Percentiles rank a stretch among this genome's conserved stretches.
Conservation (phyloP, 2,797 vertebrate genomes). For the Todus mexicanus region DNA sequence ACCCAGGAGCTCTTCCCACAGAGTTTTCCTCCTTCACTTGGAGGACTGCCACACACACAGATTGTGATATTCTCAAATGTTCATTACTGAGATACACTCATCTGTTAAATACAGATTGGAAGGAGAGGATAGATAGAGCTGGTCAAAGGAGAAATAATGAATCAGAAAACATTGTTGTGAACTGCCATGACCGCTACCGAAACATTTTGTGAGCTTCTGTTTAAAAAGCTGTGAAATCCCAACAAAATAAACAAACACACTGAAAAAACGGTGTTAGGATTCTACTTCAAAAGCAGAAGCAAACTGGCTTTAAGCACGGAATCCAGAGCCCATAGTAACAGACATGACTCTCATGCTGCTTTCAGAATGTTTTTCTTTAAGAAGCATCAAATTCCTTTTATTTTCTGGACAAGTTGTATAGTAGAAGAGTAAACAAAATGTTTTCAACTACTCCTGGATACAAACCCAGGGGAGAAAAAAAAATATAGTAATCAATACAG, state of each 20-base stretch:
- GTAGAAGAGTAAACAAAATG: not conserved
- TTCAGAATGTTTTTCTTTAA: not conserved
- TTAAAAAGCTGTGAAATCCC: not conserved
- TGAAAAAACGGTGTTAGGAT: not conserved
- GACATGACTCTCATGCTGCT: not conserved
- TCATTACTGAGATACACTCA: conserved; percentile 6
- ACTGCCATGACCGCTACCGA: not conserved
- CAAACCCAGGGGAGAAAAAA: too few relatives aligned
- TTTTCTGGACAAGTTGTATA: not conserved
- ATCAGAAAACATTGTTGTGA: not conserved
- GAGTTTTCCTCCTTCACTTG: conserved; percentile 1
- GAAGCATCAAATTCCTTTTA: not conserved
- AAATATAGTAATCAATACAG: not conserved
- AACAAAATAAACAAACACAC: conserved; percentile 13
- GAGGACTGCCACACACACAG: conserved; percentile 24
- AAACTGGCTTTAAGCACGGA: not conserved
- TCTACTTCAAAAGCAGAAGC: not conserved
- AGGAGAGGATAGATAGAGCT: not conserved
- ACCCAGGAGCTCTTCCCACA: conserved; percentile 10
- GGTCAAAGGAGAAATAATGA: conserved; percentile 6
- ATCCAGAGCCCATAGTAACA: not conserved
- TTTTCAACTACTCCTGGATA: not conserved
- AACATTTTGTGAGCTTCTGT: not conserved
- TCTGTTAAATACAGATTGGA: conserved; percentile 34
- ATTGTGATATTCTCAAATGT: not conserved